phyloP scores from a whole-genome alignment of 2,888 invertebrate genomes.

The Thecocarcelia acutangulata region DNA sequence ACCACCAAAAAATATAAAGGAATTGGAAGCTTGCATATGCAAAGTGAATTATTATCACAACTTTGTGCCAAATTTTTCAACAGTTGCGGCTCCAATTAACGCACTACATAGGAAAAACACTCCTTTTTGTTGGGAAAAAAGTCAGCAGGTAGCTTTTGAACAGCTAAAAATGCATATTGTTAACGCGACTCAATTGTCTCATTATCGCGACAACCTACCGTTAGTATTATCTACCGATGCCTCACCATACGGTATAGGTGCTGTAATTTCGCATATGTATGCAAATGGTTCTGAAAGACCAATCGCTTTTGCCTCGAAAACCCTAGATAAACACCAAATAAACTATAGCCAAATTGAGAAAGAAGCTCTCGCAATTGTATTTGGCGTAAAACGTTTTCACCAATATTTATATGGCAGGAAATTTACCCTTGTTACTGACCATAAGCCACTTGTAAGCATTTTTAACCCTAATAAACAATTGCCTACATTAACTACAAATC shows the following conservation, averaged over 20 bases:
- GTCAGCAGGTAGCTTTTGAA: slow-evolving; percentile 41
- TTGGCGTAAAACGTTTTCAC: slow-evolving; percentile 37
- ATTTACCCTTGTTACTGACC: slow-evolving; percentile 54
- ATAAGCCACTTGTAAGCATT: slow-evolving; percentile 56
- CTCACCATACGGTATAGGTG: slow-evolving; percentile 50
- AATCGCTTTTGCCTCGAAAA: slow-evolving; percentile 51
- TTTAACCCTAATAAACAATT: slow-evolving; percentile 31
- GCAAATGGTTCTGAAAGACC: slow-evolving; percentile 52
- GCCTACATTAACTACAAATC: slow-evolving; percentile 7
- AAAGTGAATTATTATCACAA: slow-evolving; percentile 10
- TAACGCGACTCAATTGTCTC: slow-evolving; percentile 45
- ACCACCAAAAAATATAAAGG: slow-evolving; percentile 57
- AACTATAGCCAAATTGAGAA: slow-evolving; percentile 40
- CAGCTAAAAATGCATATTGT: slow-evolving; percentile 41
- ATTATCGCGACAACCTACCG: slow-evolving; percentile 50
- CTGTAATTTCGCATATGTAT: slow-evolving; percentile 49
- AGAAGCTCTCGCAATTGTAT: slow-evolving; percentile 32
- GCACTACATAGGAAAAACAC: slow-evolving; percentile 56
- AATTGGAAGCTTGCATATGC: slow-evolving; percentile 5
- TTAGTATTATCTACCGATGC: slow-evolving; percentile 54
- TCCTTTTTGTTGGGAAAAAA: slow-evolving; percentile 41
- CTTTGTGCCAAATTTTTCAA: slow-evolving; percentile 35
- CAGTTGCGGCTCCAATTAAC: slow-evolving; percentile 39
- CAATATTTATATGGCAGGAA: slow-evolving; percentile 58
- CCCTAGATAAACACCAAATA: slow-evolving; percentile 32